Evolutionary conservation across 1,140 invertebrate species (phyloP), one percentile per base, ranked within the genome.

Genomic region (Brachionus manjavacas): DNA sequence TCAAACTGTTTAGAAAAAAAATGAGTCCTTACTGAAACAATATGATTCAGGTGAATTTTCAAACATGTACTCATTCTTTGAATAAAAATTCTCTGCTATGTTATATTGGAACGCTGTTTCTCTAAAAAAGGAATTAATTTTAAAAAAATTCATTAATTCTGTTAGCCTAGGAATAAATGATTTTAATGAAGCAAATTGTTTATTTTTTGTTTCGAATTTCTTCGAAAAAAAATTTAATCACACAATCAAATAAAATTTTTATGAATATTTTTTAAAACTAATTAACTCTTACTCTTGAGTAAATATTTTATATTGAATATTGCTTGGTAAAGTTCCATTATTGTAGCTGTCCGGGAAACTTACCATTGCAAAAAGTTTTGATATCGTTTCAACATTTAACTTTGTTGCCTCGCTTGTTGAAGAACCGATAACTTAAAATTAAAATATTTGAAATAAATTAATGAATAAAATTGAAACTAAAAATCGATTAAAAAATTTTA

Each of bases 1-100:
- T 20, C 52, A 60, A 60, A 8, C 52, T 20, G 20, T 78, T 43
- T 16, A 4, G 14, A 35, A 64, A 25, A 64, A 64, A 64, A 81
- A 68, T 6, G 11, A 3, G 9, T 20, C n/a, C 52, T 64, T 39
- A 81, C 79, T 81, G 20, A 39, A 64, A 46, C 79, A 81, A 31
- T 81, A 81, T 9, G 64, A 60, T 81, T 81, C 79, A 60, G 79
- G 79, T 64, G 79, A 81, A 68, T 81, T 68, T 25, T 23, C 60
- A 16, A 64, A 81, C 35, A 81, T 39, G 12, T 64, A 81, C n/a
- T 64, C n/a, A 20, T 23, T 60, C 12, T 81, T 81, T 20, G 52
- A 60, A 25, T 81, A 81, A 12, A 81, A 81, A 81, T 81, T 81
- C 9, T 60, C 28, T 28, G 41, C 35, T 12, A 81, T 55, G 25